These are phyloP conservation scores for Acrossocheilus wenchowensis DNA, from an alignment of 2,797 vertebrate genomes.

Conservation along the genomic window DNA sequence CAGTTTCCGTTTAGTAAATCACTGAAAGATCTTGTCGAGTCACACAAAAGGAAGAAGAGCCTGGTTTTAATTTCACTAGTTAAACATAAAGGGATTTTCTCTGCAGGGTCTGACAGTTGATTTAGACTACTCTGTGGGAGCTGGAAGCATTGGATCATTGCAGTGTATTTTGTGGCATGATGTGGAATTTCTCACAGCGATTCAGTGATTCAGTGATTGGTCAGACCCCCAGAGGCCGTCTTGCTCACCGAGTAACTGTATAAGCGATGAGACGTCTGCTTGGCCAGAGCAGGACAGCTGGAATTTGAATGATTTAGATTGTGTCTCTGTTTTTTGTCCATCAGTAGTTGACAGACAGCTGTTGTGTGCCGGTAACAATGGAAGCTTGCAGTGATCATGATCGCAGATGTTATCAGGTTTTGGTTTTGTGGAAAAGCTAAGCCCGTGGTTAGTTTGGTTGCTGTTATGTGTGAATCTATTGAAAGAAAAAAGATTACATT, in stretches of 20 bases:
- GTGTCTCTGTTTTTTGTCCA: conserved; percentile 50
- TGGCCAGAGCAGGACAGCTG: conserved; percentile 55
- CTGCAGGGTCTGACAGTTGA: conserved; percentile 25
- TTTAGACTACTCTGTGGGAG: conserved; percentile 45
- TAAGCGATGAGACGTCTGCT: conserved; percentile 49
- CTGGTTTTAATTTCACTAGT: conserved; percentile 1
- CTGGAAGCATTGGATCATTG: conserved; percentile 56
- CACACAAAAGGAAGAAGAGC: conserved; percentile 30
- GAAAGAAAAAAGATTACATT: not conserved
- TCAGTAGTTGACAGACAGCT: conserved; percentile 51
- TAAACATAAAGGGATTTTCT: conserved; percentile 39
- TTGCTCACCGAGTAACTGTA: conserved; percentile 51
- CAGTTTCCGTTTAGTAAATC: conserved; percentile 31
- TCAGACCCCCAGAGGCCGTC: conserved; percentile 59
- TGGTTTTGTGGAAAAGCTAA: not conserved
- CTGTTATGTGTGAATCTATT: not conserved
- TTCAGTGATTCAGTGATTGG: conserved; percentile 46
- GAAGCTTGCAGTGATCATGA: not conserved
- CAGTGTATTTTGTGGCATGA: conserved; percentile 63
- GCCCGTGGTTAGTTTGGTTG: not conserved
- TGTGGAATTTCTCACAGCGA: conserved; percentile 74
- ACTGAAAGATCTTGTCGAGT: not conserved
- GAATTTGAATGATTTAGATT: conserved; percentile 71
- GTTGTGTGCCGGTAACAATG: conserved; percentile 35
- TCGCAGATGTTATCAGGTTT: not conserved